Conservation (phyloP, 2,797 vertebrate genomes). For the Coilia nasus region DNA sequence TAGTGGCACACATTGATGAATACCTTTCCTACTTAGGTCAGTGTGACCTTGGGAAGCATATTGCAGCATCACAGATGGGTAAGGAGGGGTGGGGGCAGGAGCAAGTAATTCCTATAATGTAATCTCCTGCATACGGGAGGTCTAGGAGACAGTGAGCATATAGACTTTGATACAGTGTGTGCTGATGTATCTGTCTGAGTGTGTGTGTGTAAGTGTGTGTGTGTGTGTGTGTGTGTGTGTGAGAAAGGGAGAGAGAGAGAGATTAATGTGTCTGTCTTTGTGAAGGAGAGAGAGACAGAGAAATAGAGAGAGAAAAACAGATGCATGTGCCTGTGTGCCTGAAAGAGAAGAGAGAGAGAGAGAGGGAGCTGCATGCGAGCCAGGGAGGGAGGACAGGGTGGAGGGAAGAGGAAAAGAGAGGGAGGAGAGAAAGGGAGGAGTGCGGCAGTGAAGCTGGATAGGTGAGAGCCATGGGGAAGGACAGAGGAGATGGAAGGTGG, state of each 20-base stretch:
- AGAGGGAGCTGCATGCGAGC: neutral
- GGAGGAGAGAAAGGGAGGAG: slow-evolving; percentile 30
- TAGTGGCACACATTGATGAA: slow-evolving; percentile 36
- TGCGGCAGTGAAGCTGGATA: neutral
- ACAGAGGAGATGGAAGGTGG: neutral
- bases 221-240: neutral
- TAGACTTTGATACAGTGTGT: neutral
- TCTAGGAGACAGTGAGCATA: neutral
- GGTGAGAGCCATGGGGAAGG: neutral
- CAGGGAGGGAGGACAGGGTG: neutral
- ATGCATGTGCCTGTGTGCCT: too few species aligned
- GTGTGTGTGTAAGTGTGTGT: neutral
- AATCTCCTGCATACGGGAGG: slow-evolving; percentile 32
- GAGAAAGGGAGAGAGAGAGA: neutral
- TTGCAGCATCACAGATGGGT: slow-evolving; percentile 47
- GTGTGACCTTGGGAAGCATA: slow-evolving; percentile 73
- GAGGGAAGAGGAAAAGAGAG: neutral
- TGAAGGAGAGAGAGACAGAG: neutral
- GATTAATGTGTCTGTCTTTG: too few species aligned
- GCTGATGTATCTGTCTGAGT: too few species aligned
- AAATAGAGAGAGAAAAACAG: neutral
- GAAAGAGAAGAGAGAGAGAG: neutral
- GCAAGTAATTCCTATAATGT: slow-evolving; percentile 39
- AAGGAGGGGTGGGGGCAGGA: slow-evolving; percentile 50
- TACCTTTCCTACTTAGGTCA: slow-evolving; percentile 60